Percentiles rank a stretch among this genome's conserved stretches.
Evolutionary conservation across 2,113 vertebrate genomes (phyloP).

Genomic region (Neofelis nebulosa): DNA sequence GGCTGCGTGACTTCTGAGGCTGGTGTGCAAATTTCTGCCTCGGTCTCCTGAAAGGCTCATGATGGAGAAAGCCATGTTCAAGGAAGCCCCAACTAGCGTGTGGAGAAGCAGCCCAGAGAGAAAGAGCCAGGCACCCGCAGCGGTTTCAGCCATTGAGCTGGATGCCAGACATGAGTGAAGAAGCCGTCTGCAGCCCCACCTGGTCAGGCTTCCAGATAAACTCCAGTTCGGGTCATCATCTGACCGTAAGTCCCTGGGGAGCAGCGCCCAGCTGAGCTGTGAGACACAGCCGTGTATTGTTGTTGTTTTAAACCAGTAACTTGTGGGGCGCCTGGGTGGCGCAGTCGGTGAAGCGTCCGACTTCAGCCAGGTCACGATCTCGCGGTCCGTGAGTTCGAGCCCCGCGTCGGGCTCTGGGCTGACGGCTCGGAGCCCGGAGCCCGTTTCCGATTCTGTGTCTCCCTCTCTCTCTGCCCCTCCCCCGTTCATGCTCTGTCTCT

Average conservation of each 20-base stretch:
- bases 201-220: not conserved
- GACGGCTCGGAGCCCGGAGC: too few species aligned
- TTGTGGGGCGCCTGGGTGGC: too few species aligned
- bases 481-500: too few species aligned
- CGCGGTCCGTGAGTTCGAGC: too few species aligned
- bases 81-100: not conserved
- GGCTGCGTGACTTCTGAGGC: not conserved
- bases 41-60: not conserved
- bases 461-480: too few species aligned
- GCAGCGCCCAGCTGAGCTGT: not conserved
- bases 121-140: not conserved
- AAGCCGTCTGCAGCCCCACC: too few species aligned
- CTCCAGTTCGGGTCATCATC: too few species aligned
- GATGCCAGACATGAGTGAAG: accelerated
- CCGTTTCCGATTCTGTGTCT: too few species aligned
- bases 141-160: accelerated
- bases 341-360: too few species aligned
- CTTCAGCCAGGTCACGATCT: too few species aligned
- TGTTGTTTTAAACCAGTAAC: accelerated
- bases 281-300: accelerated
- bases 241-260: not conserved
- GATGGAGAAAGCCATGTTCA: not conserved
- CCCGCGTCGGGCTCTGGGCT: too few species aligned
- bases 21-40: not conserved
- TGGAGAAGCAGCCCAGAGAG: accelerated